These are phyloP conservation scores for Gisinianus flammeolus DNA, from an alignment of 2,888 invertebrate species.

Conservation along the genomic window DNA sequence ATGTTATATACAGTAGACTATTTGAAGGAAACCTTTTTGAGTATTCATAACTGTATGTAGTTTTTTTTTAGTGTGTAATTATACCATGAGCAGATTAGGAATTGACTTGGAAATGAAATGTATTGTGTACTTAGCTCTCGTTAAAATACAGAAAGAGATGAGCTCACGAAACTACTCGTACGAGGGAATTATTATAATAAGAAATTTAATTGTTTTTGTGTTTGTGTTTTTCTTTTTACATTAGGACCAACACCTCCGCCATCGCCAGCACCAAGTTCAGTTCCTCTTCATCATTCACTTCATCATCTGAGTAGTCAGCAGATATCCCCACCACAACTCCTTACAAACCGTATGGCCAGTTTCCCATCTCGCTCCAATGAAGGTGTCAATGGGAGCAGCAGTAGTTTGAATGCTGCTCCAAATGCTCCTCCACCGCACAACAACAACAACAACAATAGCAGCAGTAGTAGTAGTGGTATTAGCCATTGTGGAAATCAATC, in stretches of 20 bases:
- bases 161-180: too few species aligned
- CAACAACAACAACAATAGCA: background rate
- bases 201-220: slow-evolving; percentile 2
- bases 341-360: slow-evolving; percentile 26
- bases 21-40: too few species aligned
- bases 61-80: background rate
- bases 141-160: too few species aligned
- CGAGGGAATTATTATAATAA: too few species aligned
- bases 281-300: slow-evolving; percentile 35
- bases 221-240: too few species aligned
- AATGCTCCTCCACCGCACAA: background rate
- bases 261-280: slow-evolving; percentile 57
- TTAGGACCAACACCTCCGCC: slow-evolving; percentile 59
- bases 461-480: background rate
- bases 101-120: too few species aligned
- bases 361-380: slow-evolving; percentile 26
- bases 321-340: background rate
- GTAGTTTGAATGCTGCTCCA: background rate
- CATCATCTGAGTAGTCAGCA: slow-evolving; percentile 29
- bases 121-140: too few species aligned
- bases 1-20: too few species aligned
- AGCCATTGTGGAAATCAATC: background rate
- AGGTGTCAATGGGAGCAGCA: background rate
- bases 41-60: too few species aligned
- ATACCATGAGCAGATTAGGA: background rate